phyloP scores from a whole-genome alignment of 2,797 vertebrate genomes.

The Pantherophis vulpinus region DNA sequence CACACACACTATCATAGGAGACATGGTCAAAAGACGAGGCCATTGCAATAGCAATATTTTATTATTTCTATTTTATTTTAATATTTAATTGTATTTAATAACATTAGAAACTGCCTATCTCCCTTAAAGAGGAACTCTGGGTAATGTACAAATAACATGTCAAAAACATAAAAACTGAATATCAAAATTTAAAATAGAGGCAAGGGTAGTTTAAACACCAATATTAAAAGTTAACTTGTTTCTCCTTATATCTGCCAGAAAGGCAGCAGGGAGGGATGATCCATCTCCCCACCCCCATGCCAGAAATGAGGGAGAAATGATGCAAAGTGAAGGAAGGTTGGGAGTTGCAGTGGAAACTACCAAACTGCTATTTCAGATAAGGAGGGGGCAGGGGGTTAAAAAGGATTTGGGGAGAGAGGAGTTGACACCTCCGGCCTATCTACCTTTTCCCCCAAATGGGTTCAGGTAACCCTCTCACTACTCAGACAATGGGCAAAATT shows the following conservation, averaged over 20 bases:
- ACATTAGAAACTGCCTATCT: too few species aligned
- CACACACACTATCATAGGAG: too few species aligned
- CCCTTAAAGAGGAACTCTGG: too few species aligned
- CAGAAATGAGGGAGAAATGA: background rate
- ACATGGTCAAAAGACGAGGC: background rate
- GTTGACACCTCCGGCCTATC: too few species aligned
- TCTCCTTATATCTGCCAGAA: background rate
- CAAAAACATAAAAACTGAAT: too few species aligned
- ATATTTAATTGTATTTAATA: too few species aligned
- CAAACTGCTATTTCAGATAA: background rate
- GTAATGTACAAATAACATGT: too few species aligned
- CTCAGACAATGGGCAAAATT: background rate
- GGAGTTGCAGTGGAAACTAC: background rate
- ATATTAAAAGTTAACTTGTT: too few species aligned
- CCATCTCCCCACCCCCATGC: background rate
- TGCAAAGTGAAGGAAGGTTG: background rate
- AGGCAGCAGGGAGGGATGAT: background rate
- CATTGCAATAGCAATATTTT: background rate
- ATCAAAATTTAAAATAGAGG: too few species aligned
- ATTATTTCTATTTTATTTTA: background rate
- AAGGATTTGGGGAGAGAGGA: background rate
- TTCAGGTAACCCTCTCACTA: too few species aligned
- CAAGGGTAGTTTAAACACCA: too few species aligned
- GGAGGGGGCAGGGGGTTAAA: background rate
- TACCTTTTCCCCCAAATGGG: too few species aligned